phyloP scores from a whole-genome alignment of 37 sponge, comb jelly and placozoan genomes.

The Mnemiopsis leidyi region DNA sequence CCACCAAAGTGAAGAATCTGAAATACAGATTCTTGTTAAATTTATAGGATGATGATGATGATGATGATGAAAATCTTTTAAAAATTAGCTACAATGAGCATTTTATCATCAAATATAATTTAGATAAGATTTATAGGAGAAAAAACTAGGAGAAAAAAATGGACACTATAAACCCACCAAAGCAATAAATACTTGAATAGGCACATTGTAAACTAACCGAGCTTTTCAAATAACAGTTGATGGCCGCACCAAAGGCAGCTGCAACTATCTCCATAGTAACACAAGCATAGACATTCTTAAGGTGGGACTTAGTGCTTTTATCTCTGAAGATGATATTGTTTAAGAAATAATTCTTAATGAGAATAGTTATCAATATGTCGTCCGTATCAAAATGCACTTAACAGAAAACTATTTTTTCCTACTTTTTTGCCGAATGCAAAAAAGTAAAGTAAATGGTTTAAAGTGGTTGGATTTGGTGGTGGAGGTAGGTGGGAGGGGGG shows the following conservation, averaged over 20 bases:
- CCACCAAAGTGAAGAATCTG: slow-evolving; percentile 48
- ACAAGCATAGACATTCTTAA: slow-evolving; percentile 83
- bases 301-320: slow-evolving; percentile 69
- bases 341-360: background rate
- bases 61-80: too few relatives aligned
- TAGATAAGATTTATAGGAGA: too few relatives aligned
- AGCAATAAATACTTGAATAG: background rate
- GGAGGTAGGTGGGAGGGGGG: too few relatives aligned
- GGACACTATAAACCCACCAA: background rate
- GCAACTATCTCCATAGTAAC: slow-evolving; percentile 73
- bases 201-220: background rate
- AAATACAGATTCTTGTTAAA: too few relatives aligned
- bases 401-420: too few relatives aligned
- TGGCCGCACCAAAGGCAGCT: slow-evolving; percentile 73
- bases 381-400: too few relatives aligned
- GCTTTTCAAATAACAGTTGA: slow-evolving; percentile 67
- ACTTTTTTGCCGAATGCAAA: too few relatives aligned
- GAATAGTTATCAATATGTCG: too few relatives aligned
- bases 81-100: too few relatives aligned
- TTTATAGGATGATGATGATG: too few relatives aligned
- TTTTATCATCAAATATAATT: too few relatives aligned
- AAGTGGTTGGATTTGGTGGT: background rate
- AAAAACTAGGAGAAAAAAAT: too few relatives aligned
- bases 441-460: background rate
- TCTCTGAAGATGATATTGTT: slow-evolving; percentile 66